Evolutionary conservation across 2,113 vertebrate species (phyloP), one percentile per base, ranked within the genome.

Genomic region (Prinia subflava): DNA sequence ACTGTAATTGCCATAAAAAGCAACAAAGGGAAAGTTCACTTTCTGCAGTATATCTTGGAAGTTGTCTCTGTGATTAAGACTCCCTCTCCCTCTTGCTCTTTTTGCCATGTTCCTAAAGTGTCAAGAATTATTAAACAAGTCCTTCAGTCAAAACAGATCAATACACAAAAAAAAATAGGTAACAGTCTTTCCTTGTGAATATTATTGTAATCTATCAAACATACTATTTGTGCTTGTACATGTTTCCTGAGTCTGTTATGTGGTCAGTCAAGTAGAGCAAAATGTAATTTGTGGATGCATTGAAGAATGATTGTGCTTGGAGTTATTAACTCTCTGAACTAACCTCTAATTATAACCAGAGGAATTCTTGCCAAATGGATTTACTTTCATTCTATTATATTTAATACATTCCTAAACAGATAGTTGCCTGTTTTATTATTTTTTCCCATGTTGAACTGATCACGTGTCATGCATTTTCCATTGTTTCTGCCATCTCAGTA

Each of bases 81-180:
- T 76, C 49, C 6, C 14, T 85, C 57, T 81, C n/a, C n/a, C 42
- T 70, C 59, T 64, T 70, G 31, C 23, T 87, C 13, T 79, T 37
- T 95, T 92, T 57, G 25, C 19, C 37, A 12, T 74, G 7, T 70
- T 83, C 23, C 8, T 86, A 21, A 88, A 75, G 30, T 84, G 42
- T 52, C 30, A 85, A 83, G 62, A 49, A 55, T 67, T 86, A 69
- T 87, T 92, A 83, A 94, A 88, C 33, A 70, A 86, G 65, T 44
- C 65, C 39, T 83, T 90, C 80, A 46, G 65, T 80, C 62, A 90
- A 90, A 95, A 87, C 21, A 84, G 85, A 92, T 90, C 90, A 87
- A 94, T 92, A 92, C 19, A 76, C 8, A 55, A 71, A 55, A 94
- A 74, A 59, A 39, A 10, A 39, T 11, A 71, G 10, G 13, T 56